phyloP scores from a whole-genome alignment of 2,113 vertebrate genomes.

The Xerus inauris region DNA sequence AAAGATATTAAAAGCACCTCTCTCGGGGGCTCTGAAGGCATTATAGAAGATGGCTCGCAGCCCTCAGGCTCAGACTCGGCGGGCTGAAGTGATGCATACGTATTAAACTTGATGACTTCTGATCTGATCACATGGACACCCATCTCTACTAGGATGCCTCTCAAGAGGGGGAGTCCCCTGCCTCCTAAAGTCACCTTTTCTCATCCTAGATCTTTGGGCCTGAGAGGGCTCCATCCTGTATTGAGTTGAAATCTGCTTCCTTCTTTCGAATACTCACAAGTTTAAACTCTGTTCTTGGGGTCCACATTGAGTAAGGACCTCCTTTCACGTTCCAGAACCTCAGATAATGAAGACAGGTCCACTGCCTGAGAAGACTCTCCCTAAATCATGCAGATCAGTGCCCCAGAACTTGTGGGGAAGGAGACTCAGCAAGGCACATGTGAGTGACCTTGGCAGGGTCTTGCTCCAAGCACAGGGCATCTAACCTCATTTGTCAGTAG shows the following conservation, averaged over 20 bases:
- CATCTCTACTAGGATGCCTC: background rate
- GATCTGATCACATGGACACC: background rate
- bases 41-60: background rate
- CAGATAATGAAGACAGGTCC: background rate
- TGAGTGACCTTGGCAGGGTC: background rate
- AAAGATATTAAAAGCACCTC: background rate
- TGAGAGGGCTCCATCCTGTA: background rate
- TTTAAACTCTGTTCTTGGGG: background rate
- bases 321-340: background rate
- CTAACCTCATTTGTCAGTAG: background rate
- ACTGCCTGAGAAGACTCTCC: too few species aligned
- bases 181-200: background rate
- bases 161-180: background rate
- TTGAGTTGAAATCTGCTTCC: background rate
- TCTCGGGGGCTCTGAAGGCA: background rate
- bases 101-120: background rate
- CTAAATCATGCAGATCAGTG: too few species aligned
- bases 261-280: background rate
- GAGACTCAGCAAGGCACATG: background rate
- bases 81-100: rapidly evolving
- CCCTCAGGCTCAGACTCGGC: background rate
- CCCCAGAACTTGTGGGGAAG: background rate
- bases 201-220: background rate
- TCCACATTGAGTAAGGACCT: background rate
- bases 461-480: background rate